A percentile compares a stretch with the other conserved stretches of the same genome.
Evolutionary conservation across 2,888 invertebrate species (phyloP).

Genomic region (Graphium colonna): DNA sequence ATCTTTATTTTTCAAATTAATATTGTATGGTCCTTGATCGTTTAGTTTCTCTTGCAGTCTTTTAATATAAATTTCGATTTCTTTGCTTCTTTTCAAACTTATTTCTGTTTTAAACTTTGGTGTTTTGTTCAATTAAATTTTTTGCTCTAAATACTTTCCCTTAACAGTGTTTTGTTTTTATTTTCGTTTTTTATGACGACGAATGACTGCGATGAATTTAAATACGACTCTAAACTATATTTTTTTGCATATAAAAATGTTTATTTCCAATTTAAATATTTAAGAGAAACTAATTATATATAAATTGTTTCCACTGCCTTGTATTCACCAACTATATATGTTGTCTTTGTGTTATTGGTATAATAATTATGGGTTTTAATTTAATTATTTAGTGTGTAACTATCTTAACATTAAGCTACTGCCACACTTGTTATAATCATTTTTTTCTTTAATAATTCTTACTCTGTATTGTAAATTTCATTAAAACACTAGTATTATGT

Average conservation of each 20-base stretch:
- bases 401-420: background rate
- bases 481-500: background rate
- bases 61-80: background rate
- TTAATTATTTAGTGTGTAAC: background rate
- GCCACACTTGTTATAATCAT: background rate
- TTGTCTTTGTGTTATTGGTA: background rate
- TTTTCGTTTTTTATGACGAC: no score
- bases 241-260: background rate
- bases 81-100: no score
- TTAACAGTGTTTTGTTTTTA: no score
- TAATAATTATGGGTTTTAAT: background rate
- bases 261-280: background rate
- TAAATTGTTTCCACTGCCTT: constrained; percentile 5
- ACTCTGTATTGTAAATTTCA: background rate
- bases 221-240: background rate
- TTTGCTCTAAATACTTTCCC: no score
- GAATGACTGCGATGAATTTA: no score
- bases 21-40: background rate
- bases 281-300: background rate
- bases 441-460: background rate
- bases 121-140: no score
- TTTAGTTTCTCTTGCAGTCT: background rate
- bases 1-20: background rate
- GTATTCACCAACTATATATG: constrained; percentile 8
- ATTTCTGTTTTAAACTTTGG: no score